These are phyloP conservation scores for Agelaius tricolor DNA, from an alignment of 2,113 vertebrate species.

Conservation along the genomic window DNA sequence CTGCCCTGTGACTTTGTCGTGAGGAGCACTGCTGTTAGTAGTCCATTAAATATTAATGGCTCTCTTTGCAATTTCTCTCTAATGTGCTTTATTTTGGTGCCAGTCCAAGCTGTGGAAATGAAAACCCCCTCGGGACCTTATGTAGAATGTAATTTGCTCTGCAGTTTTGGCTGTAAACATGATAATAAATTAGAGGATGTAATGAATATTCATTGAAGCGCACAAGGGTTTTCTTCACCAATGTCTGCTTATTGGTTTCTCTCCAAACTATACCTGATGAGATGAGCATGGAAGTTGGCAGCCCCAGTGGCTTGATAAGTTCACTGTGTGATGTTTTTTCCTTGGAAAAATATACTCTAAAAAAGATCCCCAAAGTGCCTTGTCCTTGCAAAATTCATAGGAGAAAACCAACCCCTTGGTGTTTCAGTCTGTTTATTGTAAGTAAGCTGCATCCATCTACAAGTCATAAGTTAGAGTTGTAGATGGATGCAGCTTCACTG, in stretches of 20 bases:
- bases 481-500: background rate
- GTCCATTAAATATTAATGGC: slow-evolving; percentile 71
- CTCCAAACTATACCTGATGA: background rate
- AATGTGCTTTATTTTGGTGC: slow-evolving; percentile 72
- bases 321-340: background rate
- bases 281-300: background rate
- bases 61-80: slow-evolving; percentile 42
- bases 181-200: slow-evolving; percentile 68
- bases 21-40: slow-evolving; percentile 34
- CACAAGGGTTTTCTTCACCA: background rate
- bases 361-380: background rate
- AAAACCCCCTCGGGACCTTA: slow-evolving; percentile 36
- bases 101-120: slow-evolving; percentile 62
- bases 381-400: background rate
- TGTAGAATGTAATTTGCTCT: slow-evolving; percentile 67
- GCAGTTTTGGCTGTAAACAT: slow-evolving; percentile 73
- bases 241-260: background rate
- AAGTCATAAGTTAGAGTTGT: background rate
- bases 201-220: slow-evolving; percentile 65
- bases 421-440: background rate
- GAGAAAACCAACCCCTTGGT: background rate
- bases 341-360: background rate
- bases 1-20: background rate
- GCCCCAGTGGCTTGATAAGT: background rate
- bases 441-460: no score